Percentiles rank a stretch among this genome's conserved stretches.
These are phyloP conservation scores for Colletes latitarsis DNA, from an alignment of 1,140 invertebrate species.

Conservation along the genomic window DNA sequence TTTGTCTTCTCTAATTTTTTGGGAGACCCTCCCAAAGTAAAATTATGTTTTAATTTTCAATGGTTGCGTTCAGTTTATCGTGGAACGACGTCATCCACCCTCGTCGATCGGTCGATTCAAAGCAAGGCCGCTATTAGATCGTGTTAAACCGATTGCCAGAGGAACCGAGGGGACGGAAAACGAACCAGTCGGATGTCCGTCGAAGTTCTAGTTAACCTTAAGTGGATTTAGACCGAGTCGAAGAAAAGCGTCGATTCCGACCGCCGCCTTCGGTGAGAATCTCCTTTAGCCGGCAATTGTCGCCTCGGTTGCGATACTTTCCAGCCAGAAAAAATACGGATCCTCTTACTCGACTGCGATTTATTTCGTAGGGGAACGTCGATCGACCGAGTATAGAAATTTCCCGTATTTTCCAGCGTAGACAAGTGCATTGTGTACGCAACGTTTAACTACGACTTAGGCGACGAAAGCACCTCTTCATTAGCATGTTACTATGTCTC, in stretches of 20 bases:
- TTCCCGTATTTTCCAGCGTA: background rate
- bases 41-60: too few species aligned
- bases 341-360: too few species aligned
- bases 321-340: too few species aligned
- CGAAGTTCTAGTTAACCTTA: conserved; percentile 15
- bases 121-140: background rate
- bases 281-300: too few species aligned
- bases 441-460: background rate
- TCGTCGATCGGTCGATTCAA: conserved; percentile 20
- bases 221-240: conserved; percentile 20
- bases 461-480: background rate
- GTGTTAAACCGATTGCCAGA: background rate
- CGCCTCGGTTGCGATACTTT: too few species aligned
- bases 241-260: background rate
- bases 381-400: too few species aligned
- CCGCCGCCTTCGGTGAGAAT: background rate
- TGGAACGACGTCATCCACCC: too few species aligned
- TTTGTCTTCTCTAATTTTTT: too few species aligned
- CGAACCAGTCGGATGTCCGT: background rate
- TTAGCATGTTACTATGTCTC: conserved; percentile 9
- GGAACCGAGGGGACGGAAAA: background rate
- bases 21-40: too few species aligned
- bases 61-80: too few species aligned
- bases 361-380: too few species aligned
- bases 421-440: background rate